Evolutionary conservation across 2,888 invertebrate genomes (phyloP), one percentile per base, ranked within the genome.

Genomic region (Drosophila macrothrix): DNA sequence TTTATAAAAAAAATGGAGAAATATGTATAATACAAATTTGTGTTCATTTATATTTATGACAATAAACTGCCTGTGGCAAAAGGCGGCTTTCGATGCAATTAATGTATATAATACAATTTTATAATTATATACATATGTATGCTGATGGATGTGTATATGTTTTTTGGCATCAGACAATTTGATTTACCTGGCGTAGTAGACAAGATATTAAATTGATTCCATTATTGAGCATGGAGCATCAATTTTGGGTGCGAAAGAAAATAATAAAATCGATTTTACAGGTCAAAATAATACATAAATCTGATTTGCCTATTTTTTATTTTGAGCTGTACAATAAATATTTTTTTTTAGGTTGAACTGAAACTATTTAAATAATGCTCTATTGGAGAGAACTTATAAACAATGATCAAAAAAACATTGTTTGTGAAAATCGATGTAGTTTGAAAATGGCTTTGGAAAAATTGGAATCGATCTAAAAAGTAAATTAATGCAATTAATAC

Each of bases 1-100:
- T 12, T 33, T 39, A 58, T 46, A 52, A 29, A 62, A 29, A 62
- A 19, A 28, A 37, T 10, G 16, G 54, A n/a, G n/a, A 41, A 37
- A 64, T 61, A 59, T 60, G 39, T 61, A 53, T 60, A 60, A 28
- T 63, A 62, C 62, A 69, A 69, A 49, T 70, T 54, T 66, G 62
- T 73, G 68, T 68, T 84, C 82, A 88, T 86, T 86, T 86, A 86
- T 86, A 86, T 86, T 86, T 86, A 86, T 86, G 85, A 50, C 83
- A 84, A 87, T 73, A 81, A 87, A 84, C 71, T 62, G 88, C 67
- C 79, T 66, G 59, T 72, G 86, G 83, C 79, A 61, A 66, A 25
- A 72, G 67, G 71, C 74, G 68, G 73, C 66, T 76, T 81, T 81
- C 76, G 84, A 87, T 89, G 88, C 86, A 87, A 89, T 89, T 88